Percentiles rank a stretch among this genome's conserved stretches.
phyloP scores from a whole-genome alignment of 2,797 vertebrate species.

The Oryzias sinensis region DNA sequence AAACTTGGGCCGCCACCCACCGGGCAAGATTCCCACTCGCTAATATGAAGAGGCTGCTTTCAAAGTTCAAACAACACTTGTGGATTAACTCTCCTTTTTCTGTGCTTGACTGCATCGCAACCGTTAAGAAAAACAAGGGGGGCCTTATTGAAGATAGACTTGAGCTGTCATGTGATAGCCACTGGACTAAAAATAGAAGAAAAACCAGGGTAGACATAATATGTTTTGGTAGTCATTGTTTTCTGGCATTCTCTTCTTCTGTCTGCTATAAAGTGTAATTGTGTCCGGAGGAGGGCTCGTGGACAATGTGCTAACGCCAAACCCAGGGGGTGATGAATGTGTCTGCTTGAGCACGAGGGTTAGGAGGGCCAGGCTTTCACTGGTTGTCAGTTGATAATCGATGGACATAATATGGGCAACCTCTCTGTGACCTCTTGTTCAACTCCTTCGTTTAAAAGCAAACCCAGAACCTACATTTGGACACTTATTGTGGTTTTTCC shows the following conservation, averaged over 20 bases:
- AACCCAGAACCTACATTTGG: neutral
- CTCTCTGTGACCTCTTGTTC: slow-evolving; percentile 60
- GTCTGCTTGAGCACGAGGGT: slow-evolving; percentile 68
- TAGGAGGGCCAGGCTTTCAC: slow-evolving; percentile 65
- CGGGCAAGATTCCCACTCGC: slow-evolving; percentile 52
- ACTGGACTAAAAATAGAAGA: slow-evolving; percentile 44
- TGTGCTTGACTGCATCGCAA: slow-evolving; percentile 55
- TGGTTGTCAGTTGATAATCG: slow-evolving; percentile 68
- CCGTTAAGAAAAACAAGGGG: slow-evolving; percentile 54
- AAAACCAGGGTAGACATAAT: slow-evolving; percentile 30
- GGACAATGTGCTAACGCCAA: slow-evolving; percentile 56
- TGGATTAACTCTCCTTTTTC: slow-evolving; percentile 64
- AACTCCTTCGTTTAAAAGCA: slow-evolving; percentile 34
- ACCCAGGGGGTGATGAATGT: slow-evolving; percentile 68
- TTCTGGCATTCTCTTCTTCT: slow-evolving; percentile 29
- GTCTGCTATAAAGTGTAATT: slow-evolving; percentile 32
- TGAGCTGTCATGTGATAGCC: slow-evolving; percentile 65
- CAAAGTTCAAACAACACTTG: slow-evolving; percentile 41
- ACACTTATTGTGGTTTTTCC: slow-evolving; percentile 18
- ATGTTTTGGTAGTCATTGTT: slow-evolving; percentile 57
- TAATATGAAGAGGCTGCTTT: slow-evolving; percentile 39
- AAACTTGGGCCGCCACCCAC: slow-evolving; percentile 57
- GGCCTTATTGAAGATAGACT: slow-evolving; percentile 54
- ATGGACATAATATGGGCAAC: slow-evolving; percentile 59
- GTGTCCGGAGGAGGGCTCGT: slow-evolving; percentile 46